Base-by-base conservation (phyloP, 1,140 invertebrate species). In the Apis laboriosa region DNA sequence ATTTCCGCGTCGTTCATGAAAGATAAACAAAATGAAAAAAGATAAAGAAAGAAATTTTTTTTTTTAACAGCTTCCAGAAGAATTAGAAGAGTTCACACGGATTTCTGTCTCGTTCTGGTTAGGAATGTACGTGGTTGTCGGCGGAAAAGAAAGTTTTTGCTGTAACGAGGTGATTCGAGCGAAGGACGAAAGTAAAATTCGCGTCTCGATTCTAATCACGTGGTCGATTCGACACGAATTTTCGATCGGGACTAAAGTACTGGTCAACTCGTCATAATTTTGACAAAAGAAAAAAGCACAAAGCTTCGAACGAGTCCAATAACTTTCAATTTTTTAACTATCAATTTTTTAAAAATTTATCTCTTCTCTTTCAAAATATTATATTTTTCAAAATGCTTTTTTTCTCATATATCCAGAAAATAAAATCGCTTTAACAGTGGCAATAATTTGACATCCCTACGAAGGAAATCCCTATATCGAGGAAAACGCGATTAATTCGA, bases 161-260 rank as follows among this genome's bases (percentile, higher is more conserved):
- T 73, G 73, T 74, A 80, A 80, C 73, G 56, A 86, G 60, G 64
- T 72, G 58, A 58, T 71, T 72, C 77, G 43, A 60, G 60, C 71
- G 49, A 72, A 77, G 76, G 74, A 84, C 76, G 76, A 87, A 85
- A 89, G 83, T 88, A 87, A 89, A 81, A 84, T 85, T 85, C 43
- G 77, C 72, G 77, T 89, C 63, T 63, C 49, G 66, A 89, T 85
- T 89, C 87, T 85, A 89, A 89, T 85, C 88, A 88, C 85, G 87
- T 70, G 53, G 63, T 49, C 73, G 77, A 43, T 67, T 75, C 67
- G 76, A 21, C 61, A 67, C 55, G 61, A 81, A 80, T 82, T 80
- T 83, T 43, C 34, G 34, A 49, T 77, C 67, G 60, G n/a, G 53
- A n/a, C 24, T 60, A 60, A 58, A 64, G 13, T 15, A 67, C 67